Evolutionary conservation across 2,797 vertebrate species (phyloP).

Genomic region (Sebastiscus albofasciatus): DNA sequence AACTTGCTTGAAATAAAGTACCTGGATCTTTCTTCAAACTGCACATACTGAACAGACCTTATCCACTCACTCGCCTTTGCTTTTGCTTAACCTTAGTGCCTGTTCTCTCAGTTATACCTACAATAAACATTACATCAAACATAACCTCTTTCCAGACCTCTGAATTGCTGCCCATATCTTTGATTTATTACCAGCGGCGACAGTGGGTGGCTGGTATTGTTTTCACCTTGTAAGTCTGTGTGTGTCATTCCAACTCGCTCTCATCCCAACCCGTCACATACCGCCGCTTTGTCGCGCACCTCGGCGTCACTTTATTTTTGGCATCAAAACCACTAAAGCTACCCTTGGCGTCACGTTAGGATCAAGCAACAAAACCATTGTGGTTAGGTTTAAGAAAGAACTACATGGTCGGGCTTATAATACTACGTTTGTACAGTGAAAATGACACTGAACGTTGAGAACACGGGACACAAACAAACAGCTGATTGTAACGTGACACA

Average conservation of each 20-base stretch:
- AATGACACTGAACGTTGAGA: no score
- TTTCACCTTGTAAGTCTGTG: neutral
- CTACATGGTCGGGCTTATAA: no score
- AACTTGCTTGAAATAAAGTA: neutral
- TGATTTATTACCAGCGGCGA: neutral
- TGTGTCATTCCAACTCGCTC: neutral
- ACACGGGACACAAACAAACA: no score
- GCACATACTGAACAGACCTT: neutral
- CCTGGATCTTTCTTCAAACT: neutral
- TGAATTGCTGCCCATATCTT: neutral
- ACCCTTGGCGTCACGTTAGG: no score
- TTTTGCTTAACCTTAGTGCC: neutral
- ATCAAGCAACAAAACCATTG: no score
- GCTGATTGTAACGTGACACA: no score
- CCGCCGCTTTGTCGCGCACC: no score
- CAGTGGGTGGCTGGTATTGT: neutral
- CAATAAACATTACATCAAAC: neutral
- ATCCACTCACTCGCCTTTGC: neutral
- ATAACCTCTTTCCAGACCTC: neutral
- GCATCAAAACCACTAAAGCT: no score
- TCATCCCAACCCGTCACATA: no score
- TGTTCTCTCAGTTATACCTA: neutral
- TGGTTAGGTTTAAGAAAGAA: no score
- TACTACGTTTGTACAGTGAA: no score
- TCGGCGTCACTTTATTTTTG: no score